Base-by-base conservation (phyloP, 2,888 invertebrate species). In the Bombylius major region DNA sequence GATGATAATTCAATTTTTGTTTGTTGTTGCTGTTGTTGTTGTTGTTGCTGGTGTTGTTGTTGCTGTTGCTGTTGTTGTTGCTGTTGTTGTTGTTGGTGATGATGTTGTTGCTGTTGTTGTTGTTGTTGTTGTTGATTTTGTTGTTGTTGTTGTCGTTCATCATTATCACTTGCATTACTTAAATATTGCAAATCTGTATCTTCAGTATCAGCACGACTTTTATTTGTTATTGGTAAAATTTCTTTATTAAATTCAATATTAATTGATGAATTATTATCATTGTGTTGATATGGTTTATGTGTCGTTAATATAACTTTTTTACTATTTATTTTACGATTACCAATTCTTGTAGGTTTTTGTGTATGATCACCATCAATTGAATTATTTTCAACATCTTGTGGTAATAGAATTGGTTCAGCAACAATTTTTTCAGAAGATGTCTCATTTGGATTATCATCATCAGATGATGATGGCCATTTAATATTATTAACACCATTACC, bases 371-470 rank as follows among this genome's bases (percentile, higher is more conserved):
- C 66, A 52, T 73, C 73, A 8, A 73, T 73, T 7, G 73, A 72
- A 58, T 73, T 73, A 54, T 70, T 72, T 57, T 72, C 72, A 52
- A 72, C 71, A 52, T 73, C 72, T 57, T 70, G 71, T 11, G 69
- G 65, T 39, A 69, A 54, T 4, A 68, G 61, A 14, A 69, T 62
- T 0, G 64, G 58, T 45, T 67, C 68, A 0, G 67, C 53, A 3
- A 65, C 67, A 39, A 51, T 47, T 55, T 70, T 70, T 55, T 71
- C 70, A 3, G 71, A 69, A 5, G 71, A 67, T 0, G 62, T 61
- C 50, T 65, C 64, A 52, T 61, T 65, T 2, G 51, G 51, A 48
- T 32, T 51, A 8, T 47, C 50, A 32, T 46, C 54, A 36, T 12
- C 49, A 1, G 33, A 36, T 3, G 54, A 32, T 13, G 53, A 11